Conservation (phyloP, 2,797 vertebrate species). For the Gymnothorax javanicus region DNA sequence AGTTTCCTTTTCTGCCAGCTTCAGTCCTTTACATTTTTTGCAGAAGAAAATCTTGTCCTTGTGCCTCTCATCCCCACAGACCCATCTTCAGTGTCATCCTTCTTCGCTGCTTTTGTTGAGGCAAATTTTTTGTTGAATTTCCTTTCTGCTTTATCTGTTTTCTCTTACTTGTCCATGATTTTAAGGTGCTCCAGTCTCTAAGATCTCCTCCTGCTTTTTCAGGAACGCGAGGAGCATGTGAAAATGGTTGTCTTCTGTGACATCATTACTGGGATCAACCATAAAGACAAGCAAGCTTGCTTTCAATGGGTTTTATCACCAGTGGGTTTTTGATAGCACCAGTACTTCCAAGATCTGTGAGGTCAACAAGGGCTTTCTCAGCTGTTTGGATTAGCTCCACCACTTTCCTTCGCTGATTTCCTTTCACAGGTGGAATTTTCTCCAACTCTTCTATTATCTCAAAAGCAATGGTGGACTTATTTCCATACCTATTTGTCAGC, state of each 20-base stretch:
- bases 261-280: not conserved
- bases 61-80: no score
- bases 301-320: not conserved
- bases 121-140: no score
- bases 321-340: constrained; percentile 31
- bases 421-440: not conserved
- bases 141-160: not conserved
- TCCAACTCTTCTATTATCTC: constrained; percentile 36
- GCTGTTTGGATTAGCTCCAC: constrained; percentile 16
- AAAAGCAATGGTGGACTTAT: constrained; percentile 8
- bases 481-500: constrained; percentile 26
- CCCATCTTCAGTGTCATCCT: no score
- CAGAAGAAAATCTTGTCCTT: no score
- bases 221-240: constrained; percentile 8
- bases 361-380: constrained; percentile 27
- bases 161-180: constrained; percentile 3
- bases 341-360: constrained; percentile 24
- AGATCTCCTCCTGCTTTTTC: constrained; percentile 17
- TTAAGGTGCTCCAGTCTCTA: constrained; percentile 25
- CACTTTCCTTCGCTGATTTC: constrained; percentile 22
- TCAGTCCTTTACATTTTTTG: not conserved
- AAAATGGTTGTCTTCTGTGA: constrained; percentile 23
- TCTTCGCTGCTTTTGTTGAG: no score
- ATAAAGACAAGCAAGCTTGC: constrained; percentile 28
- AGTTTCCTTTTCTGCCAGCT: not conserved